Evolutionary conservation across 1,140 invertebrate genomes (phyloP).

Genomic region (Drosophila kikkawai): DNA sequence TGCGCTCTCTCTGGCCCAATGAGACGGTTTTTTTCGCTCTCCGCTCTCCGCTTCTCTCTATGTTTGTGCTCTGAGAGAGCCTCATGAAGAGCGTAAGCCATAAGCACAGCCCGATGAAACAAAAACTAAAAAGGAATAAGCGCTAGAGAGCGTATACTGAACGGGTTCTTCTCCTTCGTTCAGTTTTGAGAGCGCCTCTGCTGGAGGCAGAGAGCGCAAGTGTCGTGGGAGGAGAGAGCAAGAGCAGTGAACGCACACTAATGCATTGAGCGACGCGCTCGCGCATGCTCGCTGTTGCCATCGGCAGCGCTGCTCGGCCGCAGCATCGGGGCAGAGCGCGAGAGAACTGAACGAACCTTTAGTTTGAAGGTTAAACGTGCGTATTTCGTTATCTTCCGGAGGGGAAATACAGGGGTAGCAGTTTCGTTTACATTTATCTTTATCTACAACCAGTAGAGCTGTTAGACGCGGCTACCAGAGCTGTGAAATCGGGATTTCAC

Average conservation of each 20-base stretch:
- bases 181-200: neutral
- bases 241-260: neutral
- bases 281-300: slow-evolving; percentile 52
- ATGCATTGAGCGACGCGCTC: slow-evolving; percentile 29
- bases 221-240: slow-evolving; percentile 59
- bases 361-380: slow-evolving; percentile 79
- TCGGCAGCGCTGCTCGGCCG: slow-evolving; percentile 52
- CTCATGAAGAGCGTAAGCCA: neutral
- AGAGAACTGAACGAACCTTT: slow-evolving; percentile 52
- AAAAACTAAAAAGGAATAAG: neutral
- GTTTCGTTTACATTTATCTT: slow-evolving; percentile 77
- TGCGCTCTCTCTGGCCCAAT: neutral
- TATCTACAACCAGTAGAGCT: slow-evolving; percentile 50
- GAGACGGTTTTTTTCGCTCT: neutral
- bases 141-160: neutral
- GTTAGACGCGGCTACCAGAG: slow-evolving; percentile 23
- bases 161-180: slow-evolving; percentile 31
- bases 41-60: neutral
- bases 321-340: slow-evolving; percentile 14
- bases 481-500: neutral
- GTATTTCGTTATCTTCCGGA: slow-evolving; percentile 33
- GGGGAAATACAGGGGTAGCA: slow-evolving; percentile 56
- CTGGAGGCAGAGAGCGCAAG: slow-evolving; percentile 47
- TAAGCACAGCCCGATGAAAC: neutral
- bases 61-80: neutral